phyloP scores from a whole-genome alignment of 2,113 vertebrate genomes.

The Elaphurus davidianus region DNA sequence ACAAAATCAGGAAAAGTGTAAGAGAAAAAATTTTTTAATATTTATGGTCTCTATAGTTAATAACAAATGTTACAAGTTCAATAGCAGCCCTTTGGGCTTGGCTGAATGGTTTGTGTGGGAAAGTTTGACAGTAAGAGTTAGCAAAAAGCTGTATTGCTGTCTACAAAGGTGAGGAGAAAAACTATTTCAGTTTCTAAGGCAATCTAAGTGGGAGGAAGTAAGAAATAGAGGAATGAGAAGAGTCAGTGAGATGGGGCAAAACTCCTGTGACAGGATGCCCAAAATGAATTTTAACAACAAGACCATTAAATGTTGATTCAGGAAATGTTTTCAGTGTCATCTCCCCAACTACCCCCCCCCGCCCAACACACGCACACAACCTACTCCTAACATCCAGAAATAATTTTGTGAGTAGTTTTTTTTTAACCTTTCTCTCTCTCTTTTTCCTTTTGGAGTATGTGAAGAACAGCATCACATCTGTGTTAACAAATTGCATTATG shows the following conservation, averaged over 20 bases:
- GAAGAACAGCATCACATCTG: neutral
- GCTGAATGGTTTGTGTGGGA: neutral
- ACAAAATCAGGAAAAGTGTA: neutral
- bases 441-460: neutral
- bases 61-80: neutral
- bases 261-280: neutral
- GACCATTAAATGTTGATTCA: neutral
- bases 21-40: neutral
- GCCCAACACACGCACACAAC: neutral
- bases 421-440: neutral
- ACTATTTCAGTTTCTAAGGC: neutral
- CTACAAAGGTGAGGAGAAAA: neutral
- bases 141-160: neutral
- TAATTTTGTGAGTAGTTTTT: neutral
- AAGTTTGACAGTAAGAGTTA: neutral
- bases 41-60: neutral
- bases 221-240: neutral
- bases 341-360: neutral
- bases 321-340: neutral
- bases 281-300: neutral
- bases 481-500: neutral
- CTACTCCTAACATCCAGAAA: neutral
- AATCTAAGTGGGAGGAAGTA: neutral
- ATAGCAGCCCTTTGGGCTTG: neutral
- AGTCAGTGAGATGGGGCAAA: neutral